Conservation (phyloP, 2,888 invertebrate species). For the Galeopsomyia nigrocyanea region DNA sequence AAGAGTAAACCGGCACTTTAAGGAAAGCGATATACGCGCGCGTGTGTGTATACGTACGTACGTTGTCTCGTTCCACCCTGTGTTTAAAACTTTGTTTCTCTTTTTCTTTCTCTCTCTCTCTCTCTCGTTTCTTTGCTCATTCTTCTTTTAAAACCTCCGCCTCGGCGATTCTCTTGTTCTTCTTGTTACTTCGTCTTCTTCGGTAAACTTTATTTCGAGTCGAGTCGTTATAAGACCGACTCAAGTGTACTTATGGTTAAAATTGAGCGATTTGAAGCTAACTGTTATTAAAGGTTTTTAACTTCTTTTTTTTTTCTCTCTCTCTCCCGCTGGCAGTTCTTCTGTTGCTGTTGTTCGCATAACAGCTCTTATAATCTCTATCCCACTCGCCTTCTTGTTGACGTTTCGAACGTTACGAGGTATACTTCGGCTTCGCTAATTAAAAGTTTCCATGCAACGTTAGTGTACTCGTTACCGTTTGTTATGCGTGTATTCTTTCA, state of each 20-base stretch:
- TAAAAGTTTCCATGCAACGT: not conserved
- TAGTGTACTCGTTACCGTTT: too few species aligned
- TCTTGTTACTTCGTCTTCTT: slow-evolving; percentile 3
- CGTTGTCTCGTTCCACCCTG: slow-evolving; percentile 24
- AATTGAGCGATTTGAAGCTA: slow-evolving; percentile 41
- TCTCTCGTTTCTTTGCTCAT: slow-evolving; percentile 15
- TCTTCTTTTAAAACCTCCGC: not conserved
- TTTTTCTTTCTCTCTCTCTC: slow-evolving; percentile 18
- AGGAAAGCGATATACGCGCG: slow-evolving; percentile 58
- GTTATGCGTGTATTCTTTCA: too few species aligned
- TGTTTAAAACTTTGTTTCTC: slow-evolving; percentile 35
- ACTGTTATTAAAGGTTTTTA: slow-evolving; percentile 33
- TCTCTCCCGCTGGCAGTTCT: slow-evolving; percentile 1
- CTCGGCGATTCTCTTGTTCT: not conserved
- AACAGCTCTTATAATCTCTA: too few species aligned
- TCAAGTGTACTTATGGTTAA: slow-evolving; percentile 38
- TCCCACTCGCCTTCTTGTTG: not conserved
- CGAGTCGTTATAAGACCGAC: slow-evolving; percentile 32
- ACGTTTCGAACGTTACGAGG: slow-evolving; percentile 18
- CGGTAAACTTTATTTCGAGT: slow-evolving; percentile 35
- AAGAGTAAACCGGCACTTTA: slow-evolving; percentile 56
- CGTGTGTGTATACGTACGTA: slow-evolving; percentile 3
- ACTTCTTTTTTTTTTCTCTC: slow-evolving; percentile 15
- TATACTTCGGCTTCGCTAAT: slow-evolving; percentile 1
- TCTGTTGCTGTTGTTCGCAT: too few species aligned